Percentiles rank a stretch among this genome's conserved stretches.
These are phyloP conservation scores for Tenthredo mesomela DNA, from an alignment of 2,888 invertebrate species.

Conservation along the genomic window DNA sequence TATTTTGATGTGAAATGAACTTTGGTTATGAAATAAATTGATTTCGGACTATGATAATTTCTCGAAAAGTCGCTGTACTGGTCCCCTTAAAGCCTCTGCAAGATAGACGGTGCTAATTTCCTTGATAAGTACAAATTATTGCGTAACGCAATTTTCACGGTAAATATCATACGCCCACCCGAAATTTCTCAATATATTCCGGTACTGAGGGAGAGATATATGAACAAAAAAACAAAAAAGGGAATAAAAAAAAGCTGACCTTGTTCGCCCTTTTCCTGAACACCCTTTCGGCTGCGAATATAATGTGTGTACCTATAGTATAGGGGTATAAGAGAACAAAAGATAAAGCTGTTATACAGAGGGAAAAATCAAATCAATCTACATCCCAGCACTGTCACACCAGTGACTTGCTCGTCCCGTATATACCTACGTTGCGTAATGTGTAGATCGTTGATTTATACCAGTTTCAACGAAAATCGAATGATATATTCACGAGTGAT, in stretches of 20 bases:
- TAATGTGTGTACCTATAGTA: neutral
- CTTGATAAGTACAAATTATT: conserved; percentile 12
- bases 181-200: neutral
- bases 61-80: too few species aligned
- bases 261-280: neutral
- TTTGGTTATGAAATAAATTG: too few species aligned
- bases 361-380: conserved; percentile 36
- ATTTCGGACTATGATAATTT: too few species aligned
- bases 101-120: conserved; percentile 16
- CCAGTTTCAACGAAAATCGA: conserved; percentile 16
- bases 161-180: neutral
- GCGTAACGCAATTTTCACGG: neutral
- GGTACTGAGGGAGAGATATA: neutral
- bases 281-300: neutral
- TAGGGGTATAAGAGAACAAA: neutral
- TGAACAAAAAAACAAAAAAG: neutral
- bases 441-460: neutral
- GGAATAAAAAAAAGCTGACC: neutral
- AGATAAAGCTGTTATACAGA: conserved; percentile 18
- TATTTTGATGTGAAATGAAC: too few species aligned
- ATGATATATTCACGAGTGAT: conserved; percentile 3
- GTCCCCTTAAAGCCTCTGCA: neutral
- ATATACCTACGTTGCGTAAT: neutral
- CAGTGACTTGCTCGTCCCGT: neutral
- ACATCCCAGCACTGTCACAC: neutral